Conservation (phyloP, 2,113 vertebrate species). For the Rhinopomastus cyanomelas region DNA sequence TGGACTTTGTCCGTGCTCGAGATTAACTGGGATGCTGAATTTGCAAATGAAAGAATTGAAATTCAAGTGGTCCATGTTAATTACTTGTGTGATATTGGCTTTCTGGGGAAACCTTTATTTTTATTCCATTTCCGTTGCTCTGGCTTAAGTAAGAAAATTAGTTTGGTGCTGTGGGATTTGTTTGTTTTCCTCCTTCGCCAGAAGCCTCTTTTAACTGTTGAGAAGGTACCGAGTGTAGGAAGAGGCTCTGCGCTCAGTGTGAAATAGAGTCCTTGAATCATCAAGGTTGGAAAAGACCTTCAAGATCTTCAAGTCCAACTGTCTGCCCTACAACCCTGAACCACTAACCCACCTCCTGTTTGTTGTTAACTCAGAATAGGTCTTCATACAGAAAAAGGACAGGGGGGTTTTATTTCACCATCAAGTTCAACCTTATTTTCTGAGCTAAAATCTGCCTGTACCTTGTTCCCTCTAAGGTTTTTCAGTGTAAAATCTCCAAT, state of each 20-base stretch:
- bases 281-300: too few species aligned
- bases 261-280: not conserved
- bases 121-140: not conserved
- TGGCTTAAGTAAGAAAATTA: not conserved
- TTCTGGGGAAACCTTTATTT: not conserved
- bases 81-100: not conserved
- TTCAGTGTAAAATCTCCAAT: not conserved
- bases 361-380: not conserved
- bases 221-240: not conserved
- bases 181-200: not conserved
- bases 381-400: not conserved
- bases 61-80: constrained; percentile 28
- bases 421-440: not conserved
- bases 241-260: not conserved
- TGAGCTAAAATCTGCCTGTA: not conserved
- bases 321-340: too few species aligned
- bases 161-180: not conserved
- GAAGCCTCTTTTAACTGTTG: not conserved
- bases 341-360: too few species aligned
- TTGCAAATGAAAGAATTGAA: constrained; percentile 46
- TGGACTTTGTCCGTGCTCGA: not conserved
- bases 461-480: not conserved
- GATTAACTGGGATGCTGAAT: constrained; percentile 27
- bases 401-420: not conserved
- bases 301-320: too few species aligned